Evolutionary conservation across 2,113 vertebrate species (phyloP), one percentile per base, ranked within the genome.

Genomic region (western clawed frog (Xenopus tropicalis)): DNA sequence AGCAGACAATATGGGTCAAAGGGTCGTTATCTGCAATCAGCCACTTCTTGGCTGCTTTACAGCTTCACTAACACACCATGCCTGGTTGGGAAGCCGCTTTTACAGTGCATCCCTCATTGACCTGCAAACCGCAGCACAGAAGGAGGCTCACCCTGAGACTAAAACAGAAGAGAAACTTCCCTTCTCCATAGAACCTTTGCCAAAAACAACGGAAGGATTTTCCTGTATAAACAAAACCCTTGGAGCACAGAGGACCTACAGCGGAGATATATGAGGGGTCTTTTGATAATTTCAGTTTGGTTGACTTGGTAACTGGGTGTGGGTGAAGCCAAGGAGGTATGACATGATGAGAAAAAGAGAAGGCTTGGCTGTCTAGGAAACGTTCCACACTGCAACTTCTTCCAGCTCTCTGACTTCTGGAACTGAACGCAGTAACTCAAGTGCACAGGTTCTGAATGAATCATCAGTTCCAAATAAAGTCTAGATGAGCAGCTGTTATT

Each of bases 221-320:
- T 82, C 85, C 80, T 77, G 77, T 73, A 80, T 74, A 81, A 85
- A 85, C 77, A 81, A 82, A 84, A 82, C 72, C 71, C 79, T 83
- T 66, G 14, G 66, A 81, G 79, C 78, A 79, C 42, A 58, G 70
- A 12, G 23, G 59, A 77, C 77, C 76, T 37, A 16, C 73, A 4
- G 44, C 68, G 62, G 72, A 75, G 66, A 75, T 62, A 42, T 37
- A 65, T 43, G n/a, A 61, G 29, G 21, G 17, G 42, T 17, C 37
- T 48, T 78, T 23, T 74, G 61, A 57, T 67, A 9, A 57, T 65
- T 77, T 66, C 25, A 22, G 54, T 58, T 57, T 58, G 23, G 63
- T 19, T 68, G 64, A 68, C 56, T 44, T 69, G 58, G 72, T 69
- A 61, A 52, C 66, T 61, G 57, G 66, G 66, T 42, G 66, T 62